Base-by-base conservation (phyloP, 2,888 invertebrate species). In the Ophioninae sp. region DNA sequence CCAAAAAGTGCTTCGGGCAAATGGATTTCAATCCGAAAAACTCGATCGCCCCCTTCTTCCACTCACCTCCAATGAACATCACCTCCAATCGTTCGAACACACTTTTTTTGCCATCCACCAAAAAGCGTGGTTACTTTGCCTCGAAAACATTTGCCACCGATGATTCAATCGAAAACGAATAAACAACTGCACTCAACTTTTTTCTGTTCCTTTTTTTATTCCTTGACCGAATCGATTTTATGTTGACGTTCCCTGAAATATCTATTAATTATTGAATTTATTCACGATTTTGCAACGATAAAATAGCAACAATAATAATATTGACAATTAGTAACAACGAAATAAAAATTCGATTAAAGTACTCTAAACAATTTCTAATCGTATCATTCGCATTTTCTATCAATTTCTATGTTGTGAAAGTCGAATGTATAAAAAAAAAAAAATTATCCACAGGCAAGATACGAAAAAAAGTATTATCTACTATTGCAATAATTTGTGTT, bases 1-100 rank as follows among this genome's bases (percentile, higher is more conserved):
- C 67, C 76, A 59, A 58, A 59, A 59, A 67, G 23, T 37, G 23
- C 75, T 61, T 74, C 9, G 5, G n/a, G 51, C 51, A 51, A 51
- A 72, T 63, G 73, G 20, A 79, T 58, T 51, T 41, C 58, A 59
- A 39, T n/a, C 69, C 17, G 0, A 41, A 61, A 61, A 58, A 37
- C 13, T 17, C 17, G 51, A 51, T 17, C 17, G 51, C 2, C 13
- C 51, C 65, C 65, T 61, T 56, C 39, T 63, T 23, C 23, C 37
- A 56, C 37, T 37, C 64, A 22, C n/a, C 7, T 63, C 44, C 23
- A 23, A 68, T 61, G 69, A 56, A 56, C 37, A 61, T 63, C 69
- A 56, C 37, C 69, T n/a, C 13, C 17, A 30, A 63, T 30, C 20
- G 30, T 20, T 44, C 41, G 23, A 39, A 65, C 22, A n/a, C n/a